phyloP scores from a whole-genome alignment of 2,888 invertebrate genomes.

The Ectemnius continuus region DNA sequence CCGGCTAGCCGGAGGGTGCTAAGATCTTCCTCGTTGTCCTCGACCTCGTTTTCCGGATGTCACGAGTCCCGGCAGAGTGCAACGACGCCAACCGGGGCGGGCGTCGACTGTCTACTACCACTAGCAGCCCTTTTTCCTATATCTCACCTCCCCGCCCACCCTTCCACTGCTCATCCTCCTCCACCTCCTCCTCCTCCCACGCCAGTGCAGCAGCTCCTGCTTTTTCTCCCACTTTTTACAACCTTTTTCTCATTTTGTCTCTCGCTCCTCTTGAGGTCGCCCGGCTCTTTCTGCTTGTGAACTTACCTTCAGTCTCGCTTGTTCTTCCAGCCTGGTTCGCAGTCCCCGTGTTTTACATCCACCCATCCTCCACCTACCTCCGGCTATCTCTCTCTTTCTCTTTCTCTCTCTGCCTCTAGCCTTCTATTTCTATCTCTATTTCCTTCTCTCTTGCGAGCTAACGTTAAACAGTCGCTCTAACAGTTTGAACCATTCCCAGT shows the following conservation, averaged over 20 bases:
- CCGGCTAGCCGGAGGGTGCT: conserved; percentile 35
- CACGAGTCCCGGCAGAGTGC: conserved; percentile 49
- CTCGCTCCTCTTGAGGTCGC: conserved; percentile 24
- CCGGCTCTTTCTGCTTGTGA: background rate
- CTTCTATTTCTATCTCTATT: background rate
- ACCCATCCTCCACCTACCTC: background rate
- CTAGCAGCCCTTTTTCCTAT: conserved; percentile 20
- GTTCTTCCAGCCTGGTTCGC: background rate
- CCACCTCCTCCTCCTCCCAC: background rate
- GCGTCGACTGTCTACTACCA: conserved; percentile 20
- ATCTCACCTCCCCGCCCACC: conserved; percentile 8
- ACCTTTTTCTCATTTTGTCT: background rate
- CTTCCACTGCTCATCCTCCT: background rate
- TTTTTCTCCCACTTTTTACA: conserved; percentile 7
- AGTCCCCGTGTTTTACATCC: background rate
- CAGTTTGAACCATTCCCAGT: too few species aligned
- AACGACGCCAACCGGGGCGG: conserved; percentile 33
- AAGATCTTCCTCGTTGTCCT: conserved; percentile 55
- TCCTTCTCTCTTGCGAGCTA: background rate
- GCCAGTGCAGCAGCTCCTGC: conserved; percentile 1
- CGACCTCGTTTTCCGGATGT: conserved; percentile 57
- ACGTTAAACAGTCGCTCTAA: too few species aligned
- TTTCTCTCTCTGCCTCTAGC: background rate
- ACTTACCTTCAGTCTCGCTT: conserved; percentile 6
- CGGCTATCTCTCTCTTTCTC: conserved; percentile 1